Evolutionary conservation across 2,113 vertebrate genomes (phyloP).

Genomic region (Oryzias javanicus): DNA sequence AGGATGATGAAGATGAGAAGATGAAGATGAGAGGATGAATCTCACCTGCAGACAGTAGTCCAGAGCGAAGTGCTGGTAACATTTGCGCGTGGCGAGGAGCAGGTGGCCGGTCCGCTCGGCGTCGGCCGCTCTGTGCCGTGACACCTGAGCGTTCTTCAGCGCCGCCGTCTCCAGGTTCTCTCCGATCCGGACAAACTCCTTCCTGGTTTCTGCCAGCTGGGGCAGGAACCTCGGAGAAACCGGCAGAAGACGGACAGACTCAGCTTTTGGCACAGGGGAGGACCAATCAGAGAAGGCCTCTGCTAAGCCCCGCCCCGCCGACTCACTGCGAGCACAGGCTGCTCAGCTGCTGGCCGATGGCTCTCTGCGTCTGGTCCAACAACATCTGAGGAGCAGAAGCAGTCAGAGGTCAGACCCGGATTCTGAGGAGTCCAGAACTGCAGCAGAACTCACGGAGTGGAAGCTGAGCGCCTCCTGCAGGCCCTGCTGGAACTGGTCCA

Average conservation of each 20-base stretch:
- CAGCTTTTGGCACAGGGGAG: constrained; percentile 22
- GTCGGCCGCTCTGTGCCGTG: constrained; percentile 60
- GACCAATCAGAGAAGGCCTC: too few species aligned
- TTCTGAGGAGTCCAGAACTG: background rate
- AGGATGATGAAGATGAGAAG: too few species aligned
- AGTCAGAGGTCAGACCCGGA: background rate
- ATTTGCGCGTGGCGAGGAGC: constrained; percentile 76
- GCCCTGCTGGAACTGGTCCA: constrained; percentile 74
- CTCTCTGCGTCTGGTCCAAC: constrained; percentile 78
- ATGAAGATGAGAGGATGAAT: constrained; percentile 15
- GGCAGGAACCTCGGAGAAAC: constrained; percentile 66
- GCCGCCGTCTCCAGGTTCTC: constrained; percentile 70
- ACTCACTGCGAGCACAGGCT: constrained; percentile 72
- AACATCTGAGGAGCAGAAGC: constrained; percentile 66
- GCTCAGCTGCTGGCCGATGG: constrained; percentile 75
- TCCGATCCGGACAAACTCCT: constrained; percentile 72
- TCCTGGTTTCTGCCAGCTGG: constrained; percentile 67
- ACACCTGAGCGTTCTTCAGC: constrained; percentile 68
- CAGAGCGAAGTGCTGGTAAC: constrained; percentile 77
- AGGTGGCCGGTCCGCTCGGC: constrained; percentile 73
- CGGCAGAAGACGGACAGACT: background rate
- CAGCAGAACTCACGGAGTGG: constrained; percentile 68
- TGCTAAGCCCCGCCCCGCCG: background rate
- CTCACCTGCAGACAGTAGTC: constrained; percentile 80
- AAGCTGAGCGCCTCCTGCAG: constrained; percentile 78